Evolutionary conservation across 2,113 vertebrate genomes (phyloP).

Genomic region (Pteropus alecto): DNA sequence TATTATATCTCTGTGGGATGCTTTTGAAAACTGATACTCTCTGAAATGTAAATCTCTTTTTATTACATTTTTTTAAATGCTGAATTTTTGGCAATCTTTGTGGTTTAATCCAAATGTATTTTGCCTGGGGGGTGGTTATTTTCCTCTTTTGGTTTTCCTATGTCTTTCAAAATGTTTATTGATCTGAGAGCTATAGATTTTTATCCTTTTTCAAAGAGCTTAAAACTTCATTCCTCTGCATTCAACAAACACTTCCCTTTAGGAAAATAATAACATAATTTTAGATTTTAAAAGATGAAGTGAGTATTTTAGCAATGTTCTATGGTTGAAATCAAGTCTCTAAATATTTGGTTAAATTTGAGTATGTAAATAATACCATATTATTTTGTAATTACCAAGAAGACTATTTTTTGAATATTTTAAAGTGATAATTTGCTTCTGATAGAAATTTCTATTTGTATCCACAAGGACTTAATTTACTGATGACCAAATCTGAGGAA

Average conservation of each 20-base stretch:
- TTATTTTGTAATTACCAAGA: background rate
- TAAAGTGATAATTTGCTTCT: background rate
- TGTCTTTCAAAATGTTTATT: background rate
- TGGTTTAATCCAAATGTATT: background rate
- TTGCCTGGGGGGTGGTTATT: background rate
- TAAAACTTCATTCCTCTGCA: background rate
- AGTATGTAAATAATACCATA: background rate
- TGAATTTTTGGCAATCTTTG: background rate
- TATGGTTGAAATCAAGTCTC: background rate
- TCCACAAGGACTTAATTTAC: background rate
- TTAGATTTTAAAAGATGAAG: background rate
- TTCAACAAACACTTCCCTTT: background rate
- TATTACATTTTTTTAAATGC: conserved; percentile 5
- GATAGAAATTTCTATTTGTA: background rate
- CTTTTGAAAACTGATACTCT: conserved; percentile 4
- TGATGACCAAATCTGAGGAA: background rate
- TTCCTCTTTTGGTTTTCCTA: background rate
- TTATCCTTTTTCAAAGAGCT: background rate
- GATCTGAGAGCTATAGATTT: background rate
- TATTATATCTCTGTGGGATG: background rate
- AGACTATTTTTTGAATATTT: background rate
- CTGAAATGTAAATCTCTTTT: conserved; percentile 26
- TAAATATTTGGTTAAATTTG: background rate
- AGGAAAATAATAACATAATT: background rate
- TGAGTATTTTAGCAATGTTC: background rate